These are phyloP conservation scores for Apamea monoglypha DNA, from an alignment of 2,888 invertebrate genomes.

Conservation along the genomic window DNA sequence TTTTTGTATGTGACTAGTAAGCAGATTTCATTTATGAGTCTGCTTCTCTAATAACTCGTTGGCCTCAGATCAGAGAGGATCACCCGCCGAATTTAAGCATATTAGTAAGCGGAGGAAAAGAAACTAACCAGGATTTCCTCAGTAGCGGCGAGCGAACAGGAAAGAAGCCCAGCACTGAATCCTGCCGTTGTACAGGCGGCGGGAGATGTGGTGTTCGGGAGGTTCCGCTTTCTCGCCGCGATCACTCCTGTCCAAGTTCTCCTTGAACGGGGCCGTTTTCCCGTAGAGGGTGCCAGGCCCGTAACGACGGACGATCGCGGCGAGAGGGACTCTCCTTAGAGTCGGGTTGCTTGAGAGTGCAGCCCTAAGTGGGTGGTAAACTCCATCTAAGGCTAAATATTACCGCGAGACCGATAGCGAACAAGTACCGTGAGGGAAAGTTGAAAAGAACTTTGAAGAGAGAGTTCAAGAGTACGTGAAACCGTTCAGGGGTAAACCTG, in stretches of 20 bases:
- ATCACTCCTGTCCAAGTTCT: conserved; percentile 82
- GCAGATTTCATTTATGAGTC: conserved; percentile 59
- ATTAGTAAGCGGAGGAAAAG: conserved; percentile 93
- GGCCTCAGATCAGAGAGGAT: conserved; percentile 75
- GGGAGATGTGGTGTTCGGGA: conserved; percentile 90
- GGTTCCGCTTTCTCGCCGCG: conserved; percentile 76
- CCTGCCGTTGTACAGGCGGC: conserved; percentile 80
- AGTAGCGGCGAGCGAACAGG: conserved; percentile 86
- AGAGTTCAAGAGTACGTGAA: conserved; percentile 88
- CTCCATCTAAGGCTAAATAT: conserved; percentile 91
- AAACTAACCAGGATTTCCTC: conserved; percentile 87
- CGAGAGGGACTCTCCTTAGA: conserved; percentile 75
- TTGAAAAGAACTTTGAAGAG: conserved; percentile 92
- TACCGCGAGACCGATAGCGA: conserved; percentile 92
- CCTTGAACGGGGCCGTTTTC: conserved; percentile 85
- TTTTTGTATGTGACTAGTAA: conserved; percentile 14
- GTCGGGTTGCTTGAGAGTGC: conserved; percentile 91
- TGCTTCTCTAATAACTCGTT: conserved; percentile 64
- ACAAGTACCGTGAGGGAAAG: conserved; percentile 93
- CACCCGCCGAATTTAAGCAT: conserved; percentile 91
- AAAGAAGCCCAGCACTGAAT: conserved; percentile 91
- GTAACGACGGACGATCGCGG: conserved; percentile 79
- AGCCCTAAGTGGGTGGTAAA: conserved; percentile 92
- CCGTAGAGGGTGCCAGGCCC: conserved; percentile 88
- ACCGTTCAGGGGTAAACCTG: conserved; percentile 90